phyloP scores from a whole-genome alignment of 1,140 invertebrate genomes.

The Caenorhabditis brenneri region DNA sequence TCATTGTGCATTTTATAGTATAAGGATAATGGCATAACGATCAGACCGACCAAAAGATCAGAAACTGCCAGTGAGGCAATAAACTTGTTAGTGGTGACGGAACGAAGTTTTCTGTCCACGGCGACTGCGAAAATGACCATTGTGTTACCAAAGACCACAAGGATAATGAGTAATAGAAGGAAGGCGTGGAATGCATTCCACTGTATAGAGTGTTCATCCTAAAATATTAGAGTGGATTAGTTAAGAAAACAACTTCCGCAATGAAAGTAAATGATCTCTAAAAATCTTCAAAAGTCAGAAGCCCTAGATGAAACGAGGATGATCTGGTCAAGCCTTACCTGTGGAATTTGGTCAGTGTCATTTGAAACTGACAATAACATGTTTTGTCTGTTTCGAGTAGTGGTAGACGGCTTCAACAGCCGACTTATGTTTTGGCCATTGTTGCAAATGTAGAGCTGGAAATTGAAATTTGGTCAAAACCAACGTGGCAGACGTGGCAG shows the following conservation, averaged over 20 bases:
- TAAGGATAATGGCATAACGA: constrained; percentile 74
- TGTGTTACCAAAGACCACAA: constrained; percentile 72
- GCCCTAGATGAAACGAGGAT: background rate
- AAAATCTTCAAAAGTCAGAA: background rate
- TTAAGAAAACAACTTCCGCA: too few relatives aligned
- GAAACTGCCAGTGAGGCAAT: constrained; percentile 74
- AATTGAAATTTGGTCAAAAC: constrained; percentile 1
- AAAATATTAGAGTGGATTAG: too few relatives aligned
- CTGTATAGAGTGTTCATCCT: background rate
- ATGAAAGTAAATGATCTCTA: too few relatives aligned
- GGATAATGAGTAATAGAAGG: constrained; percentile 63
- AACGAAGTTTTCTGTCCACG: constrained; percentile 71
- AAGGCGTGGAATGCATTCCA: constrained; percentile 49
- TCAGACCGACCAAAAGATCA: constrained; percentile 73
- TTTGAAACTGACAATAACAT: constrained; percentile 34
- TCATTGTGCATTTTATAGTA: constrained; percentile 61
- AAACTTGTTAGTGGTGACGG: constrained; percentile 73
- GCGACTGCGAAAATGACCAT: constrained; percentile 74
- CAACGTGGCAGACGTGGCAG: too few relatives aligned
- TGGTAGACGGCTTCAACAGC: background rate
- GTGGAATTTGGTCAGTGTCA: constrained; percentile 1
- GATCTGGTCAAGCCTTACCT: background rate
- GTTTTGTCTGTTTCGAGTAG: background rate
- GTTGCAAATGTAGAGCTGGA: constrained; percentile 27
- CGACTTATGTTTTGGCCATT: constrained; percentile 11